Evolutionary conservation across 2,888 invertebrate species (phyloP), one percentile per base, ranked within the genome.

Genomic region (Amphipyra tragopoginis): DNA sequence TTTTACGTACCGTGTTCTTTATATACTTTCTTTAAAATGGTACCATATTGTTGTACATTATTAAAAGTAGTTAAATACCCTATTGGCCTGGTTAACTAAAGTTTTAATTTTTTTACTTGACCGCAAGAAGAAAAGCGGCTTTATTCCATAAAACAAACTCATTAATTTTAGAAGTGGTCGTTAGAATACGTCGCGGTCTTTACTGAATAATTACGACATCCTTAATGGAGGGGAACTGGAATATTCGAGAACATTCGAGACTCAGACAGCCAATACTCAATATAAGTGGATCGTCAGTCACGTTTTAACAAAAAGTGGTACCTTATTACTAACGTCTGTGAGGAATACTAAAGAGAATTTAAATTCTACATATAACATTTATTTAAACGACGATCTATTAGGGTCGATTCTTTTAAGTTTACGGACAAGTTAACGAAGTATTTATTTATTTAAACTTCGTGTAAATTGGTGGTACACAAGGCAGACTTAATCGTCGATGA

Each of bases 111-210:
- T 11, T 64, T 52, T 44, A 21, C 40, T 33, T 50, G 56, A 56
- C 45, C 49, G 5, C 42, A 56, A 15, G 52, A 47, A 72, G 62
- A 48, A 62, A 64, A 42, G n/a, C 42, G 8, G 9, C 63, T 65
- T 34, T 38, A 63, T 45, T 45, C 50, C 44, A 55, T 47, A 55
- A 64, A 59, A 60, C 76, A 75, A 75, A 75, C 72, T 75, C 75
- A 75, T 75, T 75, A 69, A 75, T 75, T 75, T 75, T 45, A 65
- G 36, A 69, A 75, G 69, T 61, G 69, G 60, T 75, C 72, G 60
- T 72, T 65, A 72, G 59, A 62, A 62, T 72, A 64, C 58, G 68
- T 68, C 39, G 58, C 38, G 63, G 65, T 62, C 72, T 64, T 60
- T 58, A 48, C 69, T 53, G 76, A 69, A 72, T 75, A 75, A 75